Evolutionary conservation across 2,888 invertebrate genomes (phyloP).

Genomic region (Neocrepidodera transversa): DNA sequence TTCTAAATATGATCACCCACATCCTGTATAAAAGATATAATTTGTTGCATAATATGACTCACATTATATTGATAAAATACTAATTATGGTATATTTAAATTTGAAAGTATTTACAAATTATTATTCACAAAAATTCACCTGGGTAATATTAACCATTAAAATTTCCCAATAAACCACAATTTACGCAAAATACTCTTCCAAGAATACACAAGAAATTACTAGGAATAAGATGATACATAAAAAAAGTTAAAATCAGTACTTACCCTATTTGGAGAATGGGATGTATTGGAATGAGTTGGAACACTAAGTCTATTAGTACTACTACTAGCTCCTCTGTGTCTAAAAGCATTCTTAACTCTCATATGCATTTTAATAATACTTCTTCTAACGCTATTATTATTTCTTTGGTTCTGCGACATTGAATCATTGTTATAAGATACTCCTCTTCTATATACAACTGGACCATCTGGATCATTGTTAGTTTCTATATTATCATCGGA

Average conservation of each 20-base stretch:
- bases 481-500: slow-evolving; percentile 28
- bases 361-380: slow-evolving; percentile 50
- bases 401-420: slow-evolving; percentile 31
- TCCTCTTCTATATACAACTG: slow-evolving; percentile 35
- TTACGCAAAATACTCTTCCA: too few relatives aligned
- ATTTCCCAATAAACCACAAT: too few relatives aligned
- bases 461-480: slow-evolving; percentile 30
- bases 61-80: too few relatives aligned
- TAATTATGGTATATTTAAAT: too few relatives aligned
- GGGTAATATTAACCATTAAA: too few relatives aligned
- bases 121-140: too few relatives aligned
- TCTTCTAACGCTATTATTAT: slow-evolving; percentile 43
- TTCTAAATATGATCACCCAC: too few relatives aligned
- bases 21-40: too few relatives aligned
- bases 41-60: too few relatives aligned
- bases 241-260: not conserved
- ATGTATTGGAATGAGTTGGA: slow-evolving; percentile 29
- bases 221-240: too few relatives aligned
- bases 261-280: slow-evolving; percentile 33
- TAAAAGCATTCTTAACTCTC: slow-evolving; percentile 48
- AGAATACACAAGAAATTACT: too few relatives aligned
- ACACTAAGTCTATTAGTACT: slow-evolving; percentile 35
- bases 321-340: slow-evolving; percentile 32
- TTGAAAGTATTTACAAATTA: too few relatives aligned
- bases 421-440: slow-evolving; percentile 33